Evolutionary conservation across 2,113 vertebrate species (phyloP).

Genomic region (Albula goreensis): DNA sequence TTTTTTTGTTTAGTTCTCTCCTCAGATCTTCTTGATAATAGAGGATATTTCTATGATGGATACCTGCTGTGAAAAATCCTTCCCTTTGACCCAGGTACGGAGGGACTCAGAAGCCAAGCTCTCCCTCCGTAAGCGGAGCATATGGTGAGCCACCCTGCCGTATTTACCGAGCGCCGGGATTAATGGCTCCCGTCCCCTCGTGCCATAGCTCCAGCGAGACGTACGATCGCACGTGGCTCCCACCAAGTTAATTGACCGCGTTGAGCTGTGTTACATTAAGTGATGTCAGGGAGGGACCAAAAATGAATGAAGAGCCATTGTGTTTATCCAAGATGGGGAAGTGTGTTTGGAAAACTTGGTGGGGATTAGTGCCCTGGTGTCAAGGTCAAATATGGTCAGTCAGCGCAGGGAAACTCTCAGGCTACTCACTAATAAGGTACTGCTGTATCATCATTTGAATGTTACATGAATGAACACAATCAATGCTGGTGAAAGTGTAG

Average conservation of each 20-base stretch:
- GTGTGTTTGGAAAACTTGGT: background rate
- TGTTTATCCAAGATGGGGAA: background rate
- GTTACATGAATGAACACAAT: too few relatives aligned
- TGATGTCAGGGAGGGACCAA: background rate
- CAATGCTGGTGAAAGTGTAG: too few relatives aligned
- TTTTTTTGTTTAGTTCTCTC: too few relatives aligned
- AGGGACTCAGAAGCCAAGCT: background rate
- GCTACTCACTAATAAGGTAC: background rate
- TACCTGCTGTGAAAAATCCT: background rate
- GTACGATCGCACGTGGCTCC: background rate
- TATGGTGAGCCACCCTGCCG: background rate
- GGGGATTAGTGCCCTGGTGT: background rate
- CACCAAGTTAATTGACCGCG: background rate
- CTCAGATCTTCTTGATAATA: too few relatives aligned
- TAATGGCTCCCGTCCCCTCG: background rate
- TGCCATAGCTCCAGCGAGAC: background rate
- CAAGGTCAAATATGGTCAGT: background rate
- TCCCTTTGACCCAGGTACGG: background rate
- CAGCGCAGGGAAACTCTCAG: too few relatives aligned
- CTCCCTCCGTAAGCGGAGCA: background rate
- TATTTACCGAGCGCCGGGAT: background rate
- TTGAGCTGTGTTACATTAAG: background rate
- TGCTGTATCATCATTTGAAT: background rate
- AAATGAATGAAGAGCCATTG: background rate
- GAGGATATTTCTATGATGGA: background rate